Evolutionary conservation across 2,113 vertebrate genomes (phyloP).

Genomic region (Anser cygnoides): DNA sequence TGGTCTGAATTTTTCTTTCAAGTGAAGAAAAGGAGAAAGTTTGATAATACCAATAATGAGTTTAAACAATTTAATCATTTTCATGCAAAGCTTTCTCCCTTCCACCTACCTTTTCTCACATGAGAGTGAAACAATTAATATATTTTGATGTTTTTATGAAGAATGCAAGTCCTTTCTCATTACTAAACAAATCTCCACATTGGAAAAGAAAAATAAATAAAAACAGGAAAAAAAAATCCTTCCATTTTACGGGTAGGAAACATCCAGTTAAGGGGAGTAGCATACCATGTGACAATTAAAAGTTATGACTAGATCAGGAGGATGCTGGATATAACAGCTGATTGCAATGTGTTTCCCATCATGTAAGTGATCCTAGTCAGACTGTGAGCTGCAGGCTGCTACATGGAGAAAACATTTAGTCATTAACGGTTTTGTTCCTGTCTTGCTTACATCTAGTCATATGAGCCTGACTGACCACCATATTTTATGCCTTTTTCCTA

Average conservation of each 20-base stretch:
- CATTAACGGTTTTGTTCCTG: neutral
- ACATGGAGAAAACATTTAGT: neutral
- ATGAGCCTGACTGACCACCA: neutral
- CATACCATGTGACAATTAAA: neutral
- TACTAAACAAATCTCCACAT: conserved; percentile 8
- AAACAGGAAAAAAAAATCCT: neutral
- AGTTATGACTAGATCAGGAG: conserved; percentile 3
- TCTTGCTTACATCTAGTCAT: neutral
- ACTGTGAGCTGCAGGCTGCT: neutral
- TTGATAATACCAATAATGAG: conserved; percentile 47
- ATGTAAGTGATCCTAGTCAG: neutral
- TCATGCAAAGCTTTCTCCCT: conserved; percentile 19
- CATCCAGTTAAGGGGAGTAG: neutral
- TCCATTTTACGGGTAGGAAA: neutral
- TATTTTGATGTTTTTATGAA: conserved; percentile 43
- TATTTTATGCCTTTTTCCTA: neutral
- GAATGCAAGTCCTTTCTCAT: neutral
- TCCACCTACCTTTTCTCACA: conserved; percentile 6
- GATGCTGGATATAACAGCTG: neutral
- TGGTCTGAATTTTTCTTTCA: conserved; percentile 65
- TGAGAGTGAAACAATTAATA: conserved; percentile 43
- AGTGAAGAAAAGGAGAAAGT: conserved; percentile 43
- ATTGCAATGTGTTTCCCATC: neutral
- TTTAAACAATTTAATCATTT: conserved; percentile 57
- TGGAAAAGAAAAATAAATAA: neutral